A percentile compares a stretch with the other conserved stretches of the same genome.
Evolutionary conservation across 2,113 vertebrate species (phyloP).

Genomic region (Carassius gibelio): DNA sequence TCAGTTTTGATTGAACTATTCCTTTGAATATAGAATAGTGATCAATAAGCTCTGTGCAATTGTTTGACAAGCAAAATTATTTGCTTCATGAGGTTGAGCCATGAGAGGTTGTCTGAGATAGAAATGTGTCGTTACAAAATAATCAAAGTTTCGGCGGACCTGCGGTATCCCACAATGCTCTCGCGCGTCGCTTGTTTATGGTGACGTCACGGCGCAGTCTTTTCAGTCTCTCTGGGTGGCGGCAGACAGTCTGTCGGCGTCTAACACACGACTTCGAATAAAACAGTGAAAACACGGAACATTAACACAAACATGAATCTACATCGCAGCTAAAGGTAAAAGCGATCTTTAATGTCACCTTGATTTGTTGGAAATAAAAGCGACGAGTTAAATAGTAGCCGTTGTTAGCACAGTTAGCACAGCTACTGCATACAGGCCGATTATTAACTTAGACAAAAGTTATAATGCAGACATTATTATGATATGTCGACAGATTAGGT

Average conservation of each 20-base stretch:
- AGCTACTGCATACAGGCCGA: conserved; percentile 22
- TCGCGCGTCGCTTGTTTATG: conserved; percentile 60
- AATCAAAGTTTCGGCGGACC: conserved; percentile 53
- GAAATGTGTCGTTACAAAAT: too few relatives aligned
- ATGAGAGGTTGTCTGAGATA: background rate
- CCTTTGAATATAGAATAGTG: too few relatives aligned
- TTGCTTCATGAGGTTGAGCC: background rate
- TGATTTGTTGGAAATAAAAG: background rate
- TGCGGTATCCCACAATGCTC: conserved; percentile 61
- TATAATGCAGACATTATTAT: background rate
- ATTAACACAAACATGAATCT: background rate
- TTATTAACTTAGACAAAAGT: background rate
- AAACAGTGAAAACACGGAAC: background rate
- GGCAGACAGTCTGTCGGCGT: conserved; percentile 27
- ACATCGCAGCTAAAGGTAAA: conserved; percentile 14
- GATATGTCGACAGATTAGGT: background rate
- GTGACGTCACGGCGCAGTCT: conserved; percentile 65
- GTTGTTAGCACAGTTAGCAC: conserved; percentile 24
- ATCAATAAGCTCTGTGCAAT: too few relatives aligned
- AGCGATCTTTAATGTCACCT: background rate
- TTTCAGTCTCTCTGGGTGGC: conserved; percentile 63
- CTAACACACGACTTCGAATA: conserved; percentile 13
- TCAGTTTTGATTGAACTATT: too few relatives aligned
- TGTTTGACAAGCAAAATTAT: too few relatives aligned
- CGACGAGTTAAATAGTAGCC: background rate